A percentile compares a stretch with the other conserved stretches of the same genome.
phyloP scores from a whole-genome alignment of 2,888 invertebrate species.

The Calliopum simillimum region DNA sequence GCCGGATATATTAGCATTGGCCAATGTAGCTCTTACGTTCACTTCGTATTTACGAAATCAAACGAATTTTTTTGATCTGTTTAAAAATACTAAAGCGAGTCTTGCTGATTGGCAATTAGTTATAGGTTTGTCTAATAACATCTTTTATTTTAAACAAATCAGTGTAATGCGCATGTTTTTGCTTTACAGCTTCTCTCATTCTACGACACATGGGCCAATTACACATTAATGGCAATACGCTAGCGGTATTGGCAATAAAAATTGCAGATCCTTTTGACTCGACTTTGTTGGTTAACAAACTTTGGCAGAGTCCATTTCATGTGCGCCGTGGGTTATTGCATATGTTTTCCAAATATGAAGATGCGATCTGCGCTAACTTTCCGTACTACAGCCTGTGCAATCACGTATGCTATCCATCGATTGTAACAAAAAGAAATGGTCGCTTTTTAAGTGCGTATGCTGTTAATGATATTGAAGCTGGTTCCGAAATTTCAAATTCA shows the following conservation, averaged over 20 bases:
- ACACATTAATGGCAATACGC: constrained; percentile 79
- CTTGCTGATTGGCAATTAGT: constrained; percentile 65
- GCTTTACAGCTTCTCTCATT: constrained; percentile 73
- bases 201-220: constrained; percentile 84
- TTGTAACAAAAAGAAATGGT: constrained; percentile 80
- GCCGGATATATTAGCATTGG: constrained; percentile 77
- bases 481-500: constrained; percentile 84
- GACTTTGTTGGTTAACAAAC: constrained; percentile 45
- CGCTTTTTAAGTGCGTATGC: constrained; percentile 79
- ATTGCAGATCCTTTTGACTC: constrained; percentile 40
- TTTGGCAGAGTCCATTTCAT: constrained; percentile 54
- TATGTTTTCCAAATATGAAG: constrained; percentile 58
- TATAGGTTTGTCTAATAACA: constrained; percentile 16
- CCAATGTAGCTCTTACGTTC: constrained; percentile 76
- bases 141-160: no score
- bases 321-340: constrained; percentile 53
- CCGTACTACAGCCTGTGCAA: constrained; percentile 92
- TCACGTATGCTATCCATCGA: constrained; percentile 89
- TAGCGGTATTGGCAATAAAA: constrained; percentile 61
- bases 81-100: constrained; percentile 61
- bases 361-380: constrained; percentile 84
- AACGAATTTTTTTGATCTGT: constrained; percentile 74
- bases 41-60: constrained; percentile 74
- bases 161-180: no score
- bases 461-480: constrained; percentile 72